Evolutionary conservation across 1,140 invertebrate genomes (phyloP).

Genomic region (Reticulitermes speratus): DNA sequence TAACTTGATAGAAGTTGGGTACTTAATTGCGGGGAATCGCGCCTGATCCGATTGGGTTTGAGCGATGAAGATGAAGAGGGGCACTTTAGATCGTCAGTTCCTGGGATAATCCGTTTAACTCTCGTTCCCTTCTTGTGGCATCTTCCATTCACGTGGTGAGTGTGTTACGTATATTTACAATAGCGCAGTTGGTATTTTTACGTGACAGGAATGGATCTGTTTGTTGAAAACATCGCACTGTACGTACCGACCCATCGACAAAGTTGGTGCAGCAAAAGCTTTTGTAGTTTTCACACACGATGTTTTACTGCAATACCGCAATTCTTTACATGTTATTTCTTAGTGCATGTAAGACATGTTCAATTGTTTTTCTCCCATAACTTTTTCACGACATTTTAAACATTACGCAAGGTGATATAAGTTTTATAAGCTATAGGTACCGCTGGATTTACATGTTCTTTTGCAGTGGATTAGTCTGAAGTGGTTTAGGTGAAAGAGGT

Average conservation of each 20-base stretch:
- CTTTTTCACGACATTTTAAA: too few species aligned
- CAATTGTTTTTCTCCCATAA: too few species aligned
- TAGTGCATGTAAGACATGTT: neutral
- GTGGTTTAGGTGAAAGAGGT: too few species aligned
- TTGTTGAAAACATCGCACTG: neutral
- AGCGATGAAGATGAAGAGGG: neutral
- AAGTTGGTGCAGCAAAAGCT: neutral
- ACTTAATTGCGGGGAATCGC: neutral
- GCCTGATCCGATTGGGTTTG: constrained; percentile 16
- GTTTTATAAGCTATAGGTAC: too few species aligned
- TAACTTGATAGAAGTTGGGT: constrained; percentile 12
- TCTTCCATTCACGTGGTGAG: neutral
- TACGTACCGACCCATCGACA: neutral
- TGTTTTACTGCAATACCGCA: neutral
- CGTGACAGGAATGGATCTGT: neutral
- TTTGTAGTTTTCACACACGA: neutral
- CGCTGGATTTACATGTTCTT: too few species aligned
- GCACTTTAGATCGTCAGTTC: neutral
- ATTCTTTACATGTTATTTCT: neutral
- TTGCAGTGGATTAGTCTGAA: too few species aligned
- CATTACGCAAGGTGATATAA: too few species aligned
- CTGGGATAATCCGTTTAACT: neutral
- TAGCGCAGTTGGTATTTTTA: neutral
- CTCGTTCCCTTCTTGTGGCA: neutral
- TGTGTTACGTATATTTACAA: neutral